Evolutionary conservation across 92 coral and sea anemone species (phyloP), one percentile per base, ranked within the genome.

Genomic region (Parazoanthus atlanticus): DNA sequence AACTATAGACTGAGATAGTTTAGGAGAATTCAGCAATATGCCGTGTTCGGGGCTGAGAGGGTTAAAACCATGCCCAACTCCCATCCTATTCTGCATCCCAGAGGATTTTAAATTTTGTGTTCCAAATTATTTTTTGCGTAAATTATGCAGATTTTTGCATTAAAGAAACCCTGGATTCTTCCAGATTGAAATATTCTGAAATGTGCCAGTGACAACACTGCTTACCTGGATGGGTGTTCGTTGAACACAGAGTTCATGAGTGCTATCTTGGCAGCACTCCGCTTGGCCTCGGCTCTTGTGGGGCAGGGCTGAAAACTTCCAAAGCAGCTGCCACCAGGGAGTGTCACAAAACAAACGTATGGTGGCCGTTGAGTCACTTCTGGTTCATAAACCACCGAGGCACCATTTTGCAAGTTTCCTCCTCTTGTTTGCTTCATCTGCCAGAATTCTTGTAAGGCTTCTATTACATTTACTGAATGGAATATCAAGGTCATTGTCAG

Each of bases 281-380:
- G 79, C 78, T 78, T 90, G 52, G 98, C 98, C 75, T 96, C 98
- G 19, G 98, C 98, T 77, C 95, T 94, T 41, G 97, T 96, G 67
- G 95, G 95, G 34, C 98, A 96, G 6, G 93, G 92, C 80, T 96
- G 97, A 88, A 96, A 96, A 79, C 96, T 94, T 32, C 94, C 98
- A 94, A 96, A 96, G 70, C 98, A 94, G 74, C 98, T 96, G 38
- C 98, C 98, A 3, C 97, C 98, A 65, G 98, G 98, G 6, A 96
- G 90, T 25, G 92, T 93, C 1, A 96, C 98, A 92, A 86, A 96
- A 72, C 98, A 94, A 17, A 96, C 96, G 21, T 96, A 96, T 13
- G 98, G 98, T 2, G 98, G 97, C 82, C 91, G 93, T 41, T 94
- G 96, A 19, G 96, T 88, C 1, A 90, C 58, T 74, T 92, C 98